Percentiles rank a stretch among this genome's conserved stretches.
These are phyloP conservation scores for Mandrillus leucophaeus DNA, from an alignment of 2,113 vertebrate species.

Conservation along the genomic window DNA sequence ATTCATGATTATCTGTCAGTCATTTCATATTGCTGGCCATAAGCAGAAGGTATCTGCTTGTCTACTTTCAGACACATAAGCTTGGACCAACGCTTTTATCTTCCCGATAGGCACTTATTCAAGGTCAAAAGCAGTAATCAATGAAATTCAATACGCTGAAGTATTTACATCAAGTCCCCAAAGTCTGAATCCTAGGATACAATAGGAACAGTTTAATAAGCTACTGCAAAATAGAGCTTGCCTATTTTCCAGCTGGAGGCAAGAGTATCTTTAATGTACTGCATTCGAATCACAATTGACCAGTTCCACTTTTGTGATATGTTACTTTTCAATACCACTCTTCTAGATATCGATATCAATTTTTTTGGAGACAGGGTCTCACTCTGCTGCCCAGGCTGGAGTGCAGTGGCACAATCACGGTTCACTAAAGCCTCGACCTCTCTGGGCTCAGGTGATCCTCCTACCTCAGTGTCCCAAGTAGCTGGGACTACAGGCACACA, in stretches of 20 bases:
- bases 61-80: neutral
- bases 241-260: neutral
- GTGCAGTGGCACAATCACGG: too few species aligned
- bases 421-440: too few species aligned
- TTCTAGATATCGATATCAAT: constrained; percentile 17
- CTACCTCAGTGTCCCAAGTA: too few species aligned
- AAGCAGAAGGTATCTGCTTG: neutral
- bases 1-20: neutral
- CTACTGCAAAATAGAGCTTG: neutral
- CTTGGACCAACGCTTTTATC: neutral
- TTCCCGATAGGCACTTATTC: neutral
- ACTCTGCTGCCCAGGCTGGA: too few species aligned
- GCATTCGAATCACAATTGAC: neutral
- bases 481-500: too few species aligned
- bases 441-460: too few species aligned
- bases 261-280: neutral
- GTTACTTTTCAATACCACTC: neutral
- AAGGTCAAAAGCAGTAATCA: constrained; percentile 15
- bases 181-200: neutral
- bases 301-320: neutral
- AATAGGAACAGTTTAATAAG: neutral
- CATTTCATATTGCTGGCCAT: neutral
- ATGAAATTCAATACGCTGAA: neutral
- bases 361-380: neutral
- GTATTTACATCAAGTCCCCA: neutral